A percentile compares a stretch with the other conserved stretches of the same genome.
Evolutionary conservation across 2,113 vertebrate species (phyloP).

Genomic region (Blennius ocellaris): DNA sequence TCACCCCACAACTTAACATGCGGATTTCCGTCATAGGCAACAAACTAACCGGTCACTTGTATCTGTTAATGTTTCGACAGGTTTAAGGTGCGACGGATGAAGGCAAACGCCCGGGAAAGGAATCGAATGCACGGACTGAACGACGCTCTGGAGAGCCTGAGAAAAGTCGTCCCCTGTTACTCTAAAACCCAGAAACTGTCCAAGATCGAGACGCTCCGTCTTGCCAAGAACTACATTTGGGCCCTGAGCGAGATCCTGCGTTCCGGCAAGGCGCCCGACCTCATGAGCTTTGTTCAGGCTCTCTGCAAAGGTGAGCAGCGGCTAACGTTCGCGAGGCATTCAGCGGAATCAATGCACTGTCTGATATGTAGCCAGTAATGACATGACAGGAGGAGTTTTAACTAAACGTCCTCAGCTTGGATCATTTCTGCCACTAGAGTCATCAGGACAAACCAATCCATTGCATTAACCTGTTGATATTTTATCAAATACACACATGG

Average conservation of each 20-base stretch:
- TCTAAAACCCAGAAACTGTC: slow-evolving; percentile 99
- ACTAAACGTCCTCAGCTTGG: too few species aligned
- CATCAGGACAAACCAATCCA: too few species aligned
- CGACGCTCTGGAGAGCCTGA: slow-evolving; percentile 95
- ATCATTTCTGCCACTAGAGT: too few species aligned
- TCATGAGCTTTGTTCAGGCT: slow-evolving; percentile 96
- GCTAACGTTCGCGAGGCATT: too few species aligned
- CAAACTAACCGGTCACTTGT: neutral
- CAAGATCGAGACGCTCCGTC: slow-evolving; percentile 96
- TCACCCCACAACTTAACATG: too few species aligned
- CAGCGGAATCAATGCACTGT: too few species aligned
- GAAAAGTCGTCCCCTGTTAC: slow-evolving; percentile 99
- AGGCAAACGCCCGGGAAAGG: slow-evolving; percentile 95
- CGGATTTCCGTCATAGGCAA: too few species aligned
- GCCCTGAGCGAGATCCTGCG: slow-evolving; percentile 95
- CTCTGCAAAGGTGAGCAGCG: slow-evolving; percentile 92
- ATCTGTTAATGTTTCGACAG: slow-evolving; percentile 26
- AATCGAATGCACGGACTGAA: slow-evolving; percentile 99
- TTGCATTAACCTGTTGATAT: too few species aligned
- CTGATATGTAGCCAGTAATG: too few species aligned
- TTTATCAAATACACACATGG: too few species aligned
- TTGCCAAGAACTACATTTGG: slow-evolving; percentile 99
- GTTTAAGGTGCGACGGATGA: slow-evolving; percentile 96
- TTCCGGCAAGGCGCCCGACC: slow-evolving; percentile 94
- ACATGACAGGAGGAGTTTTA: too few species aligned